Evolutionary conservation across 2,888 invertebrate genomes (phyloP), one percentile per base, ranked within the genome.

Genomic region (Autographa gamma): DNA sequence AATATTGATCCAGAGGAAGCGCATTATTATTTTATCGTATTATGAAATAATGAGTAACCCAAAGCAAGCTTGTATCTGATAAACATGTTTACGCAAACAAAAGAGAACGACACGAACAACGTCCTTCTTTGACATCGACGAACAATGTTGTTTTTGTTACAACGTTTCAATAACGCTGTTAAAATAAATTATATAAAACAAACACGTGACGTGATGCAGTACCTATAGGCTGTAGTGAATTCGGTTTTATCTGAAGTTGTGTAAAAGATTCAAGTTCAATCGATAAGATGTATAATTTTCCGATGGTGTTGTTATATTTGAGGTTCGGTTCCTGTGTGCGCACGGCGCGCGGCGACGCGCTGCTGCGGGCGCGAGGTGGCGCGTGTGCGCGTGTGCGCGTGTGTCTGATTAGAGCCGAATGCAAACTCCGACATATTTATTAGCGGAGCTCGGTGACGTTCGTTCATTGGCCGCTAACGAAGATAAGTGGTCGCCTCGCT

Each of bases 391-490:
- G n/a, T n/a, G n/a, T n/a, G n/a, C n/a, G n/a, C n/a, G n/a, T n/a
- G 58, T 54, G 34, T 16, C 58, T 77, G 68, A 69, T 70, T 68
- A 48, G 63, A 32, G 59, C 41, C 66, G 71, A 74, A 77, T 73
- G 74, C 80, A 79, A 74, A 73, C 62, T 67, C 63, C 56, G 56
- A 56, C 58, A 32, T 73, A 76, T 61, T 69, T 62, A 68, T 65
- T 41, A 56, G 62, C 70, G 66, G 60, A 70, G 81, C 69, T 60
- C 76, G 69, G 63, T 74, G 79, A 77, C 74, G 73, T 52, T 60
- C 84, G 84, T 73, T 85, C 83, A 86, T 87, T 88, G 87, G 86
- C 76, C 75, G 74, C 66, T 79, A 66, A 68, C 69, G 48, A 76
- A 81, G 85, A 83, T 86, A 86, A 85, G 78, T 81, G 76, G 69